phyloP scores from a whole-genome alignment of 2,113 vertebrate genomes.

The Lampris incognitus region DNA sequence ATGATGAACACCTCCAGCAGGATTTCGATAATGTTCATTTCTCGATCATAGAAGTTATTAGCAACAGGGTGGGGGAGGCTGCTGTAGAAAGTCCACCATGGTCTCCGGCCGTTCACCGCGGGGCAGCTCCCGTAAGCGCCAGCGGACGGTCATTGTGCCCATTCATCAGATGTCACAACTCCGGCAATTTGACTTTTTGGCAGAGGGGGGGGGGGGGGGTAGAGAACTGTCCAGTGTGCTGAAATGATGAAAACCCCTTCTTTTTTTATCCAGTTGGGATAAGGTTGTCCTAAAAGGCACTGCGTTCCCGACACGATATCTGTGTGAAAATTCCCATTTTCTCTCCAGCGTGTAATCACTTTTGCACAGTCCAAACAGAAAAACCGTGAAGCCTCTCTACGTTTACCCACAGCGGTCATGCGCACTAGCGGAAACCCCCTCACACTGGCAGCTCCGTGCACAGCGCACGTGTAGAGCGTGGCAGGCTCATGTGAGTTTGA shows the following conservation, averaged over 20 bases:
- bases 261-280: too few relatives aligned
- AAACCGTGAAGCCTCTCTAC: constrained; percentile 30
- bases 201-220: background rate
- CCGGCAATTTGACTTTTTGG: constrained; percentile 7
- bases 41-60: constrained; percentile 63
- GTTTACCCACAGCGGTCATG: constrained; percentile 60
- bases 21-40: constrained; percentile 84
- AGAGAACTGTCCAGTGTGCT: constrained; percentile 87
- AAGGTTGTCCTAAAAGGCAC: too few relatives aligned
- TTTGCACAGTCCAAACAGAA: background rate
- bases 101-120: constrained; percentile 7
- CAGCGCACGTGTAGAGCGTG: constrained; percentile 68
- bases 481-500: constrained; percentile 75
- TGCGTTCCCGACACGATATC: too few relatives aligned
- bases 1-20: constrained; percentile 81
- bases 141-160: background rate
- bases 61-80: constrained; percentile 21
- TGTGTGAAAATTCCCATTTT: background rate
- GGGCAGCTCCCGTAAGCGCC: constrained; percentile 20
- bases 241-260: constrained; percentile 59
- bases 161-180: constrained; percentile 36
- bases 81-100: constrained; percentile 43
- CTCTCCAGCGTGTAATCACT: background rate
- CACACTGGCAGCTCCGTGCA: constrained; percentile 42
- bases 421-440: constrained; percentile 60